Evolutionary conservation across 2,797 vertebrate genomes (phyloP).

Genomic region (Catamblyrhynchus diadema): DNA sequence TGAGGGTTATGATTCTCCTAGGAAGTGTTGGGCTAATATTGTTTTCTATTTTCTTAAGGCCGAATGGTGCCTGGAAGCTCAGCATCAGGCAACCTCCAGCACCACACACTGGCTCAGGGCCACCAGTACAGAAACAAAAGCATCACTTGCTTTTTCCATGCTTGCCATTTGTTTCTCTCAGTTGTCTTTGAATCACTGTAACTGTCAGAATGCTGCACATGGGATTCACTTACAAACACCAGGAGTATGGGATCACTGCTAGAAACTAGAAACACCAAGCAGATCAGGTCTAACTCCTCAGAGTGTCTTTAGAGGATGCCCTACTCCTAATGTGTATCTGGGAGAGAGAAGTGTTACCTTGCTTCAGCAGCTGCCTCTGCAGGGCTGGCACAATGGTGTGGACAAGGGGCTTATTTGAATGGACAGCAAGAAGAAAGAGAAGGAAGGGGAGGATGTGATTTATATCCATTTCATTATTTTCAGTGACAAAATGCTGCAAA

Average conservation of each 20-base stretch:
- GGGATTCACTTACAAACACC: background rate
- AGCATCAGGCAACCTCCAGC: background rate
- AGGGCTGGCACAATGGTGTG: background rate
- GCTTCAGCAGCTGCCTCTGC: background rate
- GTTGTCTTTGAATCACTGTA: background rate
- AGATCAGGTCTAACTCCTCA: background rate
- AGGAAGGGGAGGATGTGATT: background rate
- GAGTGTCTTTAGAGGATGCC: background rate
- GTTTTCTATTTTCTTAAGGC: background rate
- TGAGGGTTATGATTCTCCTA: background rate
- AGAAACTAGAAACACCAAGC: background rate
- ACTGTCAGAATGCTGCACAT: background rate
- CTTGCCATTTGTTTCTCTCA: background rate
- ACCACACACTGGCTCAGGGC: background rate
- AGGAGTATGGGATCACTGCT: background rate
- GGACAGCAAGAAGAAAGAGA: background rate
- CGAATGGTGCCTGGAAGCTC: background rate
- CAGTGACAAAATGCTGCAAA: background rate
- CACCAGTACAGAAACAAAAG: background rate
- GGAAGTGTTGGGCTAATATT: background rate
- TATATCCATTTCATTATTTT: constrained; percentile 22
- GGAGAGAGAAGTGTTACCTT: background rate
- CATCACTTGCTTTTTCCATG: background rate
- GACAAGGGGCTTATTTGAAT: background rate
- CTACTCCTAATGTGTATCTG: rapidly evolving